Conservation (phyloP, 2,888 invertebrate genomes). For the Acanthosoma haemorrhoidale region DNA sequence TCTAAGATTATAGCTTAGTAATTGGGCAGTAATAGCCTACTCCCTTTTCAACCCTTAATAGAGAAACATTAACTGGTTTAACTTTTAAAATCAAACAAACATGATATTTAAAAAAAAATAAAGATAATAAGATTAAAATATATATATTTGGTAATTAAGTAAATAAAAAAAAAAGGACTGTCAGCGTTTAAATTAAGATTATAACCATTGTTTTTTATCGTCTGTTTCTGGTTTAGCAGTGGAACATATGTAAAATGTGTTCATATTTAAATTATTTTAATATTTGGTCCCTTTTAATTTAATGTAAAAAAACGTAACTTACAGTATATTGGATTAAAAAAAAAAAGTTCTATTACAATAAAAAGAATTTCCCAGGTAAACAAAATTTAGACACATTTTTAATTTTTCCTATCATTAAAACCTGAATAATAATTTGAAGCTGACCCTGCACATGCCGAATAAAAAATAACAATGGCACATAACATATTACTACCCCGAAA, state of each 20-base stretch:
- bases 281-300: slow-evolving; percentile 2
- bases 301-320: not conserved
- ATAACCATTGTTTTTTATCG: too few relatives aligned
- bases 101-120: too few relatives aligned
- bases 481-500: slow-evolving; percentile 23
- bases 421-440: not conserved
- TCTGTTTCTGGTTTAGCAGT: too few relatives aligned
- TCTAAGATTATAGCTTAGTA: too few relatives aligned
- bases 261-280: not conserved
- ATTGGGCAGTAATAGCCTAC: too few relatives aligned
- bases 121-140: too few relatives aligned
- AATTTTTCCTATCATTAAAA: not conserved
- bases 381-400: not conserved
- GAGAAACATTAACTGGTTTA: too few relatives aligned
- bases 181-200: too few relatives aligned
- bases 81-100: too few relatives aligned
- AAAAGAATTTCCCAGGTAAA: not conserved
- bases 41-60: too few relatives aligned
- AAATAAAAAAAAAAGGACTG: too few relatives aligned
- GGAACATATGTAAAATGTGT: not conserved
- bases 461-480: slow-evolving; percentile 30
- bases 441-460: slow-evolving; percentile 21
- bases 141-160: too few relatives aligned
- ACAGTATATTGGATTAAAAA: not conserved
- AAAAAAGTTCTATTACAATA: not conserved